Percentiles rank a stretch among this genome's conserved stretches.
phyloP scores from a whole-genome alignment of 2,797 vertebrate species.

The Oreochromis grahami region DNA sequence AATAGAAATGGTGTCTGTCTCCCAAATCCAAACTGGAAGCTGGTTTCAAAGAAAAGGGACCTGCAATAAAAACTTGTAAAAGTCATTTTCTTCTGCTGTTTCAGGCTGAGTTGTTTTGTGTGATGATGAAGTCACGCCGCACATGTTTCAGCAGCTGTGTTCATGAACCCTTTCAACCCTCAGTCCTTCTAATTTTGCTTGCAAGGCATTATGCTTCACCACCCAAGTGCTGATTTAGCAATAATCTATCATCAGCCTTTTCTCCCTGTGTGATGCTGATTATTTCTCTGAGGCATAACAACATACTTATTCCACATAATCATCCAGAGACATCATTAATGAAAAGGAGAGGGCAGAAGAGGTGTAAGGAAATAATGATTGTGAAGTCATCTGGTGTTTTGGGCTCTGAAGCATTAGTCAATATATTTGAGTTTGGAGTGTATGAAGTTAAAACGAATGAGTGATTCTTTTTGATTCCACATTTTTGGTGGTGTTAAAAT shows the following conservation, averaged over 20 bases:
- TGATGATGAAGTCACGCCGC: background rate
- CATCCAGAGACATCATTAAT: background rate
- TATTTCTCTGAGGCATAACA: background rate
- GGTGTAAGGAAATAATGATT: background rate
- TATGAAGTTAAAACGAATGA: background rate
- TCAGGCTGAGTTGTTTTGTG: background rate
- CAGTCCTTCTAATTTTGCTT: slow-evolving; percentile 9
- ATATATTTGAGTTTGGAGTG: background rate
- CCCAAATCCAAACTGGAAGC: background rate
- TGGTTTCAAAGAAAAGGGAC: background rate
- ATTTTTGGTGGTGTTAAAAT: background rate
- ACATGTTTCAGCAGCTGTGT: slow-evolving; percentile 20
- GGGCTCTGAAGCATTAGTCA: background rate
- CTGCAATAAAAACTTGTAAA: background rate
- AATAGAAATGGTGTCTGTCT: background rate
- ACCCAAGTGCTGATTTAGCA: slow-evolving; percentile 30
- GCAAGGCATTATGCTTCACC: slow-evolving; percentile 17
- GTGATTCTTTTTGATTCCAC: background rate
- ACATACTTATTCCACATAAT: background rate
- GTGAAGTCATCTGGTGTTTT: background rate
- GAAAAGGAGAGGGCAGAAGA: background rate
- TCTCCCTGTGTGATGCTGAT: background rate
- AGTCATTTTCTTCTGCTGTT: background rate
- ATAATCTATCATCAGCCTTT: background rate
- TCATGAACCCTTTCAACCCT: background rate